phyloP scores from a whole-genome alignment of 2,888 invertebrate genomes.

The Standfussiana lucernea region DNA sequence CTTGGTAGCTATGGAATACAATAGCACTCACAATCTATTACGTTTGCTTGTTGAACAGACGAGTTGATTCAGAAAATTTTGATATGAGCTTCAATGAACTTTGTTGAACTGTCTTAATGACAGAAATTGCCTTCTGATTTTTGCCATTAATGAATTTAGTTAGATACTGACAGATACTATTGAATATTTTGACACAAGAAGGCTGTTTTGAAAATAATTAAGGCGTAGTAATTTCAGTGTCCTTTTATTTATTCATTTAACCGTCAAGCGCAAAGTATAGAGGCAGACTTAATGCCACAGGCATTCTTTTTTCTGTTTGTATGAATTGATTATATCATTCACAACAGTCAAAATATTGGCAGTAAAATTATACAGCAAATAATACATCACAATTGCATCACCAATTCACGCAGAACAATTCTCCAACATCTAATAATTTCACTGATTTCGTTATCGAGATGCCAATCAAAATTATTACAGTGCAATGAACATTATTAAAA shows the following conservation, averaged over 20 bases:
- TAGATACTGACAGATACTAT: background rate
- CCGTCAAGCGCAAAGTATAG: no score
- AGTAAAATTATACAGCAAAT: background rate
- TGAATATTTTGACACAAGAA: background rate
- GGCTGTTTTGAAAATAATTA: background rate
- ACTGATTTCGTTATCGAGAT: no score
- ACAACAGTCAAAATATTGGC: background rate
- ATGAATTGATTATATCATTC: background rate
- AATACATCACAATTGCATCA: background rate
- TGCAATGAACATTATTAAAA: no score
- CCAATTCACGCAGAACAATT: background rate
- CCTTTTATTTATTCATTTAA: no score
- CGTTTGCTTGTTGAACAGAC: background rate
- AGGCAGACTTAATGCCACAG: no score
- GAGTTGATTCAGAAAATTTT: conserved; percentile 4
- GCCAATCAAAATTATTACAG: no score
- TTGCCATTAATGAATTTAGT: background rate
- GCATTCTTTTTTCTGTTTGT: no score
- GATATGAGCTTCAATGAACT: conserved; percentile 9
- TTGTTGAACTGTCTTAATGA: background rate
- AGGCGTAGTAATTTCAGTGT: background rate
- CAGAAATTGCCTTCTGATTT: background rate
- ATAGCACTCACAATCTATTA: conserved; percentile 26
- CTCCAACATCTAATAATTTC: no score
- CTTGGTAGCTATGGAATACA: conserved; percentile 3